Evolutionary conservation across 2,888 invertebrate species (phyloP), one percentile per base, ranked within the genome.

Genomic region (Cryptus armator): DNA sequence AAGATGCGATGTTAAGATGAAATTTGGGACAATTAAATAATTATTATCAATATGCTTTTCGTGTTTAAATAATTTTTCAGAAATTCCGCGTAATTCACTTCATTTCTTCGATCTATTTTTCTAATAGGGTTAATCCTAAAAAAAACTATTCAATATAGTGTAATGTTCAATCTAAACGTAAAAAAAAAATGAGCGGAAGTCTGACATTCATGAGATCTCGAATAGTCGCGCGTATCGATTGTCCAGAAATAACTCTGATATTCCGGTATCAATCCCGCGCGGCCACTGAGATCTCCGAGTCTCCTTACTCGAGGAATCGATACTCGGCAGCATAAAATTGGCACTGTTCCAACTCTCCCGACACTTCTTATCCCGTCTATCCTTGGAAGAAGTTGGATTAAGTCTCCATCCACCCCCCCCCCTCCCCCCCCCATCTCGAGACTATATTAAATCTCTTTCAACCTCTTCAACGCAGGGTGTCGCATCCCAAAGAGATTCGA

Each of bases 261-360:
- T 19, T 56, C 56, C 56, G 19, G 19, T 56, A 56, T 19, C 59
- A 32, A 24, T 37, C 6, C 29, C 59, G 29, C 14, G 29, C 24
- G 12, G 12, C 59, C 29, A 14, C n/a, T 29, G 29, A 10, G 24
- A 59, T 59, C 14, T 59, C 24, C 6, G 59, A 14, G 24, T 2
- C n/a, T 14, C 7, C 32, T 0, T 6, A 37, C 29, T 32, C 59
- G 29, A 74, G 44, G 62, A 74, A 74, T 74, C 74, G 74, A 74
- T 74, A 74, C 46, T 32, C 74, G 74, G 62, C 46, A 29, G 74
- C 74, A 29, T 44, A 24, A 44, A 59, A 72, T 72, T 74, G 74
- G 74, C 74, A 16, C 29, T 10, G 46, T 59, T 74, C 74, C 74
- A 74, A 48, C 59, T 74, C 29, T 5, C 29, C 1, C 32, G 10